Conservation (phyloP, 2,797 vertebrate species). For the Hoplostethus mediterraneus region DNA sequence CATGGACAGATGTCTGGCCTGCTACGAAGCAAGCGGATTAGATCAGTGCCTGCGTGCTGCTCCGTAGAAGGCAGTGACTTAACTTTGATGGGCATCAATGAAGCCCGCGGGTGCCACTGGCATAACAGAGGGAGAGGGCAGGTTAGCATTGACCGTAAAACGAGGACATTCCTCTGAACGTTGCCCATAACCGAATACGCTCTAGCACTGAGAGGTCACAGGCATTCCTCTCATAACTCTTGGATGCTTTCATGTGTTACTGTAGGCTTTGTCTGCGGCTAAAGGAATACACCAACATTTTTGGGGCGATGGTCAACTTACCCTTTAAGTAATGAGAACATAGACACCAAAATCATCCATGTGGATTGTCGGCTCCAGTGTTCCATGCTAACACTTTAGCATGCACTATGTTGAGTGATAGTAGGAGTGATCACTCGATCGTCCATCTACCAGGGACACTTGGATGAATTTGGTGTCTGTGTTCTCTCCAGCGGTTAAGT, state of each 20-base stretch:
- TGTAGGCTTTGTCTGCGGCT: not conserved
- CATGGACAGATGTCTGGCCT: slow-evolving; percentile 56
- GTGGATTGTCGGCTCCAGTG: too few species aligned
- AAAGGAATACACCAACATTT: not conserved
- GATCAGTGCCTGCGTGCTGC: slow-evolving; percentile 32
- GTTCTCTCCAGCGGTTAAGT: too few species aligned
- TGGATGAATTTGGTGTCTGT: too few species aligned
- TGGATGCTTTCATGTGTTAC: slow-evolving; percentile 1
- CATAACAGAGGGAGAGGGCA: slow-evolving; percentile 19
- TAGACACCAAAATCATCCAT: too few species aligned
- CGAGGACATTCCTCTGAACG: slow-evolving; percentile 10
- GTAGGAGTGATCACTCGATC: too few species aligned
- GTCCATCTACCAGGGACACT: too few species aligned
- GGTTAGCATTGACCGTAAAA: slow-evolving; percentile 35
- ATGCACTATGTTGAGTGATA: too few species aligned
- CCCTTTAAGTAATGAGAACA: too few species aligned
- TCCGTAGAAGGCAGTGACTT: slow-evolving; percentile 40
- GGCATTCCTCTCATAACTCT: not conserved
- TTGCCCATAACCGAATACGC: not conserved
- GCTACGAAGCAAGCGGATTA: slow-evolving; percentile 54
- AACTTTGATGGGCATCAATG: slow-evolving; percentile 22
- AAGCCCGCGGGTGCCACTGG: slow-evolving; percentile 33
- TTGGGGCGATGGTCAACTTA: too few species aligned
- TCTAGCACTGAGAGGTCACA: not conserved
- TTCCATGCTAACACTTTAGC: too few species aligned